Evolutionary conservation across 2,888 invertebrate genomes (phyloP).

Genomic region (Gortyna flavago): DNA sequence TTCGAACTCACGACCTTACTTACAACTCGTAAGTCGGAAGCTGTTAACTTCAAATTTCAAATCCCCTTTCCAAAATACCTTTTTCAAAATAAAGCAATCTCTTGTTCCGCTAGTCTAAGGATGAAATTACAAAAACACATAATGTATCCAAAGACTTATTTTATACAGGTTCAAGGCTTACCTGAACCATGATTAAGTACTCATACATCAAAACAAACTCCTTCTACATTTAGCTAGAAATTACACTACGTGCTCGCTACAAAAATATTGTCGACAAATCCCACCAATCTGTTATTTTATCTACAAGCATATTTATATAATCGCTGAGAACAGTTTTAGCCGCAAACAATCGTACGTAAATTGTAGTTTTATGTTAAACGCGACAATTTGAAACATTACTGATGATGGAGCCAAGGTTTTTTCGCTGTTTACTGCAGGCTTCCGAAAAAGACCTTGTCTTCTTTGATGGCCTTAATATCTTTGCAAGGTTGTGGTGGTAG

Average conservation of each 20-base stretch:
- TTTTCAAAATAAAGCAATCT: too few relatives aligned
- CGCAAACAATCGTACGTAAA: constrained; percentile 49
- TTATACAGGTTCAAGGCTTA: background rate
- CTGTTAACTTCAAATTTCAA: too few relatives aligned
- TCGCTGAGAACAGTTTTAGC: constrained; percentile 20
- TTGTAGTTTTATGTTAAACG: constrained; percentile 55
- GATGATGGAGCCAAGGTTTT: constrained; percentile 50
- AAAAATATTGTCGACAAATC: constrained; percentile 38
- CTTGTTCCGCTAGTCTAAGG: too few relatives aligned
- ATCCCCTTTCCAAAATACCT: too few relatives aligned
- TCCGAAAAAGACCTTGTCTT: constrained; percentile 18
- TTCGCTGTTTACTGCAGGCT: constrained; percentile 2
- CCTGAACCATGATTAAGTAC: background rate
- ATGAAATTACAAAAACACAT: too few relatives aligned
- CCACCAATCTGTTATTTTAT: constrained; percentile 29
- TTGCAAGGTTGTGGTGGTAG: constrained; percentile 11
- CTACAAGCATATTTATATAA: constrained; percentile 37
- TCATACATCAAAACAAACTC: background rate
- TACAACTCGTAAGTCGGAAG: too few relatives aligned
- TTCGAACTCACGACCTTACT: too few relatives aligned
- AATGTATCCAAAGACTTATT: background rate
- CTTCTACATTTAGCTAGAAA: background rate
- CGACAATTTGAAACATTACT: constrained; percentile 39
- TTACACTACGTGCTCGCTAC: background rate
- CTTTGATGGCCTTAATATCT: constrained; percentile 12